phyloP scores from a whole-genome alignment of 2,888 invertebrate species.

The Drosophila recens region DNA sequence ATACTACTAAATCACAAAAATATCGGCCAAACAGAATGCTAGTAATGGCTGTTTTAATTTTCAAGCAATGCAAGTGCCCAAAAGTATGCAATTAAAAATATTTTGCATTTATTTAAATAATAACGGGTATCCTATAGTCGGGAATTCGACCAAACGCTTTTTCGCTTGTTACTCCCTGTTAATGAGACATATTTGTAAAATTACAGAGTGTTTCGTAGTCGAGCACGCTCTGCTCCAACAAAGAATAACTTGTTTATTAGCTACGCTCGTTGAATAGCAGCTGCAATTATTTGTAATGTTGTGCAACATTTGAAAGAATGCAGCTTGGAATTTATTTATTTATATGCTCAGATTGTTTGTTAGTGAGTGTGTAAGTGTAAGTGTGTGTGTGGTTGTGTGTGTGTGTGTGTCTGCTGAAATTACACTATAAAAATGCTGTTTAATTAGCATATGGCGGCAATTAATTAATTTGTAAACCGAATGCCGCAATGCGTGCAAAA shows the following conservation, averaged over 20 bases:
- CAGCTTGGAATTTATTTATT: conserved; percentile 50
- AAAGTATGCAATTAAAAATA: no score
- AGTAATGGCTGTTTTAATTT: no score
- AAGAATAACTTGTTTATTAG: conserved; percentile 23
- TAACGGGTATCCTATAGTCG: no score
- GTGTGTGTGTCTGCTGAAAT: conserved; percentile 42
- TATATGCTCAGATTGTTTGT: conserved; percentile 8
- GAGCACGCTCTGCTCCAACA: not conserved
- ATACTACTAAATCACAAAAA: no score
- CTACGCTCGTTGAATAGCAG: conserved; percentile 14
- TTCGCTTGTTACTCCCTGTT: no score
- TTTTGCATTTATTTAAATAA: no score
- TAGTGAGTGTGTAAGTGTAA: no score
- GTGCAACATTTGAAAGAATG: conserved; percentile 44
- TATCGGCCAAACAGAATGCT: no score
- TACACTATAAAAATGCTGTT: conserved; percentile 70
- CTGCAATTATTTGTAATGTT: conserved; percentile 31
- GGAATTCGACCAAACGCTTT: no score
- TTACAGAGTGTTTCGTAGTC: not conserved
- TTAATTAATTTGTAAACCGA: conserved; percentile 75
- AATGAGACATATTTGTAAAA: no score
- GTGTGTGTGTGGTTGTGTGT: not conserved
- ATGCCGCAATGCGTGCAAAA: conserved; percentile 34
- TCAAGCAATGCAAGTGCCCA: no score
- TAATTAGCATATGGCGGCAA: conserved; percentile 81